Base-by-base conservation (phyloP, 2,888 invertebrate species). In the Leucophenga montana region DNA sequence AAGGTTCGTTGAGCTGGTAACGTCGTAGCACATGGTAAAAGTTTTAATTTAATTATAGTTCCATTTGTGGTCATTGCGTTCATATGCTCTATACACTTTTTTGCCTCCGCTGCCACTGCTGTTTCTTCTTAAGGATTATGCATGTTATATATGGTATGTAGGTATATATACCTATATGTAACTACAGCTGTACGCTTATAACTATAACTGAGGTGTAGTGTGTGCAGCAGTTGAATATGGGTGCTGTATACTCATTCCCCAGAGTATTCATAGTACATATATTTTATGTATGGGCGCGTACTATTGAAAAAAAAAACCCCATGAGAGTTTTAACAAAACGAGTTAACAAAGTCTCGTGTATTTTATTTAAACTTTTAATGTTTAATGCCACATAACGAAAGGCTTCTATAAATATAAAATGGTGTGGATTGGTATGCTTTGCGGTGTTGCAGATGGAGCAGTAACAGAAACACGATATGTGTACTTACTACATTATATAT, bases 1-100 rank as follows among this genome's bases (percentile, higher is more conserved):
- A 39, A 39, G 39, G 39, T 39, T 39, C 39, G 39, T 39, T 39
- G 39, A 39, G 39, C 39, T 39, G 39, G 27, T 27, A 59, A 27
- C 27, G 27, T 27, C 27, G 27, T 27, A 27, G 61, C 61, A 61
- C 46, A 64, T 78, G 73, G 78, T 56, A 71, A 77, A 79, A 83
- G 77, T 81, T 82, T 81, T 83, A 81, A 81, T 83, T 81, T 83
- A 81, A 81, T 81, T 81, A 81, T 77, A 82, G 77, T 77, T 78
- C 71, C 78, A 78, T 81, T 77, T 81, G 82, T 73, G 80, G 81
- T 70, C 70, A 74, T 46, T 53, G 67, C 70, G 73, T 67, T 67
- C 74, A 76, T 69, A 76, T 71, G 73, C 22, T 68, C 44, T 50
- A 27, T 5, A 22, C 11, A 14, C 54, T 54, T 54, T 13, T 54